Percentiles rank a stretch among this genome's conserved stretches.
Conservation (phyloP, 2,113 vertebrate species). For the Psephotus haematonotus region DNA sequence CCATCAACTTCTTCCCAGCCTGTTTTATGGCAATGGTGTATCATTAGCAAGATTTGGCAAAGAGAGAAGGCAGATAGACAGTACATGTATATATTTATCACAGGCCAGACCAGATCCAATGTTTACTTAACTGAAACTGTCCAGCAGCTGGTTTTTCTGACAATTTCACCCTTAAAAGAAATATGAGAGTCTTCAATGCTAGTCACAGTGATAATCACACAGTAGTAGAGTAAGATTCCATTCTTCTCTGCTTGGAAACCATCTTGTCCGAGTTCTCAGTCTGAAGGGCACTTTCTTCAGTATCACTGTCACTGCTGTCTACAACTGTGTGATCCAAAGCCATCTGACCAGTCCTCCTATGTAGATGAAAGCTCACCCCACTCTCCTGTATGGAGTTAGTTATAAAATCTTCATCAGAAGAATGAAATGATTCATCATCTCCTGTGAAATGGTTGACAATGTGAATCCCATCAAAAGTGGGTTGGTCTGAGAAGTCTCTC, state of each 20-base stretch:
- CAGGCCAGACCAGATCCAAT: conserved; percentile 24
- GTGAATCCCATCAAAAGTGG: conserved; percentile 94
- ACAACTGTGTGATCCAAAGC: conserved; percentile 77
- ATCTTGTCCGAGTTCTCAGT: conserved; percentile 54
- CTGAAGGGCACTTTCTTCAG: conserved; percentile 74
- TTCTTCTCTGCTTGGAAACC: conserved; percentile 76
- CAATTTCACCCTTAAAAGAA: conserved; percentile 51
- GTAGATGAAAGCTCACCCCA: conserved; percentile 66
- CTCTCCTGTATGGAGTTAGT: conserved; percentile 74
- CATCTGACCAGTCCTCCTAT: conserved; percentile 71
- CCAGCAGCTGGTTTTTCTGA: background rate
- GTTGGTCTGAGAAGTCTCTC: conserved; percentile 79
- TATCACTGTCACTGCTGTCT: conserved; percentile 89
- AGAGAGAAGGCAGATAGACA: conserved; percentile 74
- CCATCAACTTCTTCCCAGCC: conserved; percentile 57
- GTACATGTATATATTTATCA: conserved; percentile 35
- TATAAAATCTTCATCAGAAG: conserved; percentile 90
- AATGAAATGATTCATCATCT: conserved; percentile 86
- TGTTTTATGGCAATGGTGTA: conserved; percentile 67
- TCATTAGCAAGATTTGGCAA: conserved; percentile 82
- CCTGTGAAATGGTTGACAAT: conserved; percentile 91
- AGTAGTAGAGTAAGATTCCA: conserved; percentile 84
- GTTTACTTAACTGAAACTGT: background rate
- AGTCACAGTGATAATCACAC: conserved; percentile 84
- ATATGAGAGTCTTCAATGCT: conserved; percentile 4